Percentiles rank a stretch among this genome's conserved stretches.
phyloP scores from a whole-genome alignment of 1,140 invertebrate species.

The Plodia interpunctella region DNA sequence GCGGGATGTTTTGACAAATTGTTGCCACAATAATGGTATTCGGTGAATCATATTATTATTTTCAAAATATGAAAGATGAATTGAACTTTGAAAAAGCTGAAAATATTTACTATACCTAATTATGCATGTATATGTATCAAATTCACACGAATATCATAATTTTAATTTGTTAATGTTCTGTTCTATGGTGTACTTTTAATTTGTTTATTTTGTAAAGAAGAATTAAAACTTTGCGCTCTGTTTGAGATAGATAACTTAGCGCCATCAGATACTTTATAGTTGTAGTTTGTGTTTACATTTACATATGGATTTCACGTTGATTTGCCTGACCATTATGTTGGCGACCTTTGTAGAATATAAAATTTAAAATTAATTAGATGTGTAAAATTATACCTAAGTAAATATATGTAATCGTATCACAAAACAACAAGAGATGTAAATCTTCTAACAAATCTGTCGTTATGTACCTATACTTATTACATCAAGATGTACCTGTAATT shows the following conservation, averaged over 20 bases:
- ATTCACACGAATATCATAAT: too few species aligned
- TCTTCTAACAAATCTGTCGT: conserved; percentile 23
- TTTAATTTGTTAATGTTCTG: too few species aligned
- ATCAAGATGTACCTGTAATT: conserved; percentile 31
- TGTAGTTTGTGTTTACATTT: not conserved
- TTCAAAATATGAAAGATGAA: not conserved
- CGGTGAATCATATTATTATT: not conserved
- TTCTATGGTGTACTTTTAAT: conserved; percentile 68
- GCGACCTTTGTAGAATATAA: not conserved
- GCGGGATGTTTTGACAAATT: conserved; percentile 29
- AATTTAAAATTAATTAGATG: too few species aligned
- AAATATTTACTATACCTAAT: too few species aligned
- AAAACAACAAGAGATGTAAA: not conserved
- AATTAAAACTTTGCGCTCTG: conserved; percentile 32
- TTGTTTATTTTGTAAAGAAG: conserved; percentile 59
- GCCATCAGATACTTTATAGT: not conserved
- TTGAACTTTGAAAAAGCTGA: not conserved
- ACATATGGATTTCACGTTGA: not conserved
- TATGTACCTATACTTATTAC: conserved; percentile 16
- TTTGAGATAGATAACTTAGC: conserved; percentile 7
- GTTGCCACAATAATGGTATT: conserved; percentile 8
- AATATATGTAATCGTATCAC: not conserved
- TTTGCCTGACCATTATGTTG: too few species aligned
- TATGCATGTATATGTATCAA: too few species aligned
- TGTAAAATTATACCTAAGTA: too few species aligned